Evolutionary conservation across 2,113 vertebrate genomes (phyloP), one percentile per base, ranked within the genome.

Genomic region (Poicephalus meyeri): DNA sequence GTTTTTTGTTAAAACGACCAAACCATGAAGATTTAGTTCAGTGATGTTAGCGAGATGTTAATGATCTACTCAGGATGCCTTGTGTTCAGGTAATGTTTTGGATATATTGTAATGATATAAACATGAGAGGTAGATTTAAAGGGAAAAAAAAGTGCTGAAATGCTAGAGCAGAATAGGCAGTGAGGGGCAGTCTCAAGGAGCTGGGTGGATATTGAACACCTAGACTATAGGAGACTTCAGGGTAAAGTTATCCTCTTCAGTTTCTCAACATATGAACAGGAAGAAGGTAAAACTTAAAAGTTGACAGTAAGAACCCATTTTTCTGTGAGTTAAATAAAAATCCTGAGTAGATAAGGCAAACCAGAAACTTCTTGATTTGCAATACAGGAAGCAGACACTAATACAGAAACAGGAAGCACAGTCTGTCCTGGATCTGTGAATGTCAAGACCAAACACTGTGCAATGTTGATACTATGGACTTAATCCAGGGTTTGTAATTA

Each of bases 141-240:
- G 28, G 11, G 13, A 11, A 31, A 63, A 33, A 18, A 7, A 19
- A 15, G 15, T 26, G 28, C 10, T 52, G 9, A 58, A n/a, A 66
- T 78, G 5, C 25, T 74, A 26, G 11, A 82, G 33, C 29, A 17
- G 33, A 46, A 60, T 20, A 64, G 13, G 25, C 21, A 78, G 29
- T 0, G 3, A 80, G 37, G 12, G 2, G 12, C 24, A 52, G 3
- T 16, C n/a, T 56, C 9, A n/a, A 58, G 46, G 28, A 56, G n/a
- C 13, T 0, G 0, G 4, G 31, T 87, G 21, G 42, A 7, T 74
- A 26, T 23, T 49, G n/a, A 85, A 49, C 8, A 33, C 3, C 21
- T 84, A 10, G 3, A 15, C 16, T 37, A 11, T 7, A 70, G 55
- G 39, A 70, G 29, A 66, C 20, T 80, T 77, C n/a, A 70, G 28